Evolutionary conservation across 2,888 invertebrate species (phyloP).

Genomic region (Cylloceria caligata): DNA sequence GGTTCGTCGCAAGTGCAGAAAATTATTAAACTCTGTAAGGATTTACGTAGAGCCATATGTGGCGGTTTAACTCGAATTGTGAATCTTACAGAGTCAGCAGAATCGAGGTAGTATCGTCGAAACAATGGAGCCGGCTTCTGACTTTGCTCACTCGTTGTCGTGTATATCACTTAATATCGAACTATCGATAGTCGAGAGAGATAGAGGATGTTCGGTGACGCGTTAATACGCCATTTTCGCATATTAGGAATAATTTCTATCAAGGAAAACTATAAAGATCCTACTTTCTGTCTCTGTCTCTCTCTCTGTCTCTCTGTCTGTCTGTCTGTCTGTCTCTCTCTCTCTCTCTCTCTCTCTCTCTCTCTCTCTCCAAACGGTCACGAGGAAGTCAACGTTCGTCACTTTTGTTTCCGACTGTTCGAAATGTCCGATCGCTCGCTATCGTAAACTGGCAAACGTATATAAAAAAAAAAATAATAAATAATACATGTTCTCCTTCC

Average conservation of each 20-base stretch:
- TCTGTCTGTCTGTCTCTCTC: not conserved
- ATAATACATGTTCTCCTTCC: no score
- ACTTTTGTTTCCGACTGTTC: conserved; percentile 11
- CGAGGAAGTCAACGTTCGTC: not conserved
- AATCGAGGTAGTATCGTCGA: not conserved
- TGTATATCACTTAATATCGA: not conserved
- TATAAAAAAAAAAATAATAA: no score
- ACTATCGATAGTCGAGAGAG: conserved; percentile 39
- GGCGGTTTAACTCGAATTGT: not conserved
- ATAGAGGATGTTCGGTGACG: conserved; percentile 77
- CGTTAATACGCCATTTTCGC: conserved; percentile 78
- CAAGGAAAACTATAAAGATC: not conserved
- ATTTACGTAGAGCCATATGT: conserved; percentile 1
- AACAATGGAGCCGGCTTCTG: not conserved
- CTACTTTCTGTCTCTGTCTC: not conserved
- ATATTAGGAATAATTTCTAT: not conserved
- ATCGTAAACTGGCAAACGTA: not conserved
- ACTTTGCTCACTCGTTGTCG: no score
- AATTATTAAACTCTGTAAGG: not conserved
- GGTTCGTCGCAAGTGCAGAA: conserved; percentile 8
- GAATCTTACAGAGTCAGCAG: not conserved
- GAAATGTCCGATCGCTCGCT: not conserved
- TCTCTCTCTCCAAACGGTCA: not conserved
- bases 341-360: not conserved
- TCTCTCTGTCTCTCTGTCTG: not conserved